Base-by-base conservation (phyloP, 2,797 vertebrate genomes). In the Hozukius guyotensis region DNA sequence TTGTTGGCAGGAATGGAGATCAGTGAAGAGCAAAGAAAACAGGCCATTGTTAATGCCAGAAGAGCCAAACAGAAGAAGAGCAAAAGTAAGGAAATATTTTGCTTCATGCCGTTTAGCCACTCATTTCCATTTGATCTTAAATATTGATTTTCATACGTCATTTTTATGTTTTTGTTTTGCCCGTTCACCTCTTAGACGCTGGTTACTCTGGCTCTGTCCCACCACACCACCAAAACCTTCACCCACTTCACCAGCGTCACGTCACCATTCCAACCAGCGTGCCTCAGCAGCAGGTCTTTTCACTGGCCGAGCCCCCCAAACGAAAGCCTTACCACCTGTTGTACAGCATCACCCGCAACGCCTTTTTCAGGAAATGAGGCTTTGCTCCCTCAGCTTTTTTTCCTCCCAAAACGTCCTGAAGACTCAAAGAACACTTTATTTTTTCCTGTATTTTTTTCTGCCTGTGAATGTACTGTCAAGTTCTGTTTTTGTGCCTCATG, bases 261-360 rank as follows among this genome's bases (percentile, higher is more conserved):
- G 91, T 99, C 88, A 99, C 98, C 0, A 97, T 99, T 87, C 98
- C 99, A 64, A 97, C 98, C 95, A 98, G 97, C 42, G 72, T 99
- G 89, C 98, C 99, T 0, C 97, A 99, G 93, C 99, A 99, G 90
- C 98, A 99, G 87, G 99, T 99, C 57, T 99, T 99, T 42, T 94
- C 97, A 56, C 90, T 99, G 95, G 99, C 97, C 0, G 99, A 99
- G 74, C 99, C 99, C 78, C 98, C 97, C 64, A 99, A 97, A 91
- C 90, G 96, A 85, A 99, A 99, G 89, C 96, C 97, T 0, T 95
- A 97, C 0, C 96, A 98, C 49, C 96, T 99, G 92, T 96, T 98
- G 95, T 95, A 97, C 90, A 97, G 92, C 74, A 96, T 99, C 92
- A 97, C 97, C 72, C 98, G 97, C 77, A 96, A 95, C 8, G 91